These are phyloP conservation scores for Liposcelis brunnea DNA, from an alignment of 2,888 invertebrate genomes.

Conservation along the genomic window DNA sequence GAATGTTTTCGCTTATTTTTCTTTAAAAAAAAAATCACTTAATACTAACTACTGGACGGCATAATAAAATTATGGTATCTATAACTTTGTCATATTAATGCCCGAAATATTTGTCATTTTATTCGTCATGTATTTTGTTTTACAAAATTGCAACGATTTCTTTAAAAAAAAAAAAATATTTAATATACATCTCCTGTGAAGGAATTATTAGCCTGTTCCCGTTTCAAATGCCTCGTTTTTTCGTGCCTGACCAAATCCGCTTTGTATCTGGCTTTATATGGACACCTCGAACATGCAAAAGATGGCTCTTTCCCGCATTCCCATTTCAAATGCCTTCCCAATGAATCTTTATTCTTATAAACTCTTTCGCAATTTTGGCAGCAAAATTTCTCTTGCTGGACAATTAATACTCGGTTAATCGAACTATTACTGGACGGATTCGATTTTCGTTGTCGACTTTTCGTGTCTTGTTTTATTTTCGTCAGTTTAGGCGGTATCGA, in stretches of 20 bases:
- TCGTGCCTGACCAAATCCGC: constrained; percentile 35
- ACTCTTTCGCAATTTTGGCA: constrained; percentile 20
- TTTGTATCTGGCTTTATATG: constrained; percentile 27
- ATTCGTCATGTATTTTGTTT: no score
- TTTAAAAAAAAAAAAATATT: no score
- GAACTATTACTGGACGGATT: no score
- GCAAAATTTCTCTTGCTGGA: constrained; percentile 14
- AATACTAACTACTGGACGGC: no score
- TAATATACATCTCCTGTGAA: no score
- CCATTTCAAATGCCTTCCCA: constrained; percentile 23
- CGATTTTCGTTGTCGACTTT: neutral
- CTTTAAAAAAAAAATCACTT: no score
- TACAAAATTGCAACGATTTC: no score
- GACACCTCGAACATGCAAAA: constrained; percentile 31
- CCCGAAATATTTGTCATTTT: no score
- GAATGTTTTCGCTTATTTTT: no score
- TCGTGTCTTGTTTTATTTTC: constrained; percentile 2
- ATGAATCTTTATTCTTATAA: constrained; percentile 21
- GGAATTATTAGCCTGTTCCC: neutral
- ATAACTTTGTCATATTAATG: no score
- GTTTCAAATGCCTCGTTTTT: constrained; percentile 28
- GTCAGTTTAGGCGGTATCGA: constrained; percentile 5
- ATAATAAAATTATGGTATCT: no score
- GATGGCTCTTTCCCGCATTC: constrained; percentile 34
- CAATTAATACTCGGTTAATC: no score